phyloP scores from a whole-genome alignment of 2,113 vertebrate genomes.

The Chionodraco myersi region DNA sequence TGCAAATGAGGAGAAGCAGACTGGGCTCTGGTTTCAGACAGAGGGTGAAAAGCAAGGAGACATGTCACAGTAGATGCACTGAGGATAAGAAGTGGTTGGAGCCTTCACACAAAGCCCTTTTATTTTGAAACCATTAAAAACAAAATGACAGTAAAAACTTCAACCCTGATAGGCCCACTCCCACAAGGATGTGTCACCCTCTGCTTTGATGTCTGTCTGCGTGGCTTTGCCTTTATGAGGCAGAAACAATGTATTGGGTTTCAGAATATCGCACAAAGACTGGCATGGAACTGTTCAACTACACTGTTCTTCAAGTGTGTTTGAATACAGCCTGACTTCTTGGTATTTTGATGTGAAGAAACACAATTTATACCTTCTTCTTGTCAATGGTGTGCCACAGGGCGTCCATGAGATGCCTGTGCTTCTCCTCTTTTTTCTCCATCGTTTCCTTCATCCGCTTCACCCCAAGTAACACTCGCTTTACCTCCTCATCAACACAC shows the following conservation, averaged over 20 bases:
- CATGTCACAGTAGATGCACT: no score
- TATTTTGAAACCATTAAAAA: slow-evolving; percentile 8
- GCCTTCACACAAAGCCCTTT: slow-evolving; percentile 14
- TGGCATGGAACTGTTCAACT: not conserved
- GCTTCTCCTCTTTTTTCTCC: slow-evolving; percentile 86
- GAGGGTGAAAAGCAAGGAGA: no score
- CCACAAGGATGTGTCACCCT: slow-evolving; percentile 43
- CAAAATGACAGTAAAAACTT: no score
- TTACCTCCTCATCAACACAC: slow-evolving; percentile 84
- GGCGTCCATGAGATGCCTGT: slow-evolving; percentile 84
- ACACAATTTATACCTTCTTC: slow-evolving; percentile 81
- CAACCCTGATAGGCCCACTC: no score
- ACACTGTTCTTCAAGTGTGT: not conserved
- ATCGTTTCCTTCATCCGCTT: slow-evolving; percentile 89
- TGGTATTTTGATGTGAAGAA: not conserved
- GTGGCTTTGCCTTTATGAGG: slow-evolving; percentile 35
- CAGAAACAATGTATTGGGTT: slow-evolving; percentile 36
- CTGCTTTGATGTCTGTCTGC: slow-evolving; percentile 52
- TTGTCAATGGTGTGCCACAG: slow-evolving; percentile 88
- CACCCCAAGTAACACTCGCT: slow-evolving; percentile 85
- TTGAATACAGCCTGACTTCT: not conserved
- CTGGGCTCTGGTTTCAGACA: no score
- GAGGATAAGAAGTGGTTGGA: slow-evolving; percentile 16
- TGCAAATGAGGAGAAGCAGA: slow-evolving; percentile 74
- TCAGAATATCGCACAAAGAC: slow-evolving; percentile 30